phyloP scores from a whole-genome alignment of 2,797 vertebrate species.

The Margarornis squamiger region DNA sequence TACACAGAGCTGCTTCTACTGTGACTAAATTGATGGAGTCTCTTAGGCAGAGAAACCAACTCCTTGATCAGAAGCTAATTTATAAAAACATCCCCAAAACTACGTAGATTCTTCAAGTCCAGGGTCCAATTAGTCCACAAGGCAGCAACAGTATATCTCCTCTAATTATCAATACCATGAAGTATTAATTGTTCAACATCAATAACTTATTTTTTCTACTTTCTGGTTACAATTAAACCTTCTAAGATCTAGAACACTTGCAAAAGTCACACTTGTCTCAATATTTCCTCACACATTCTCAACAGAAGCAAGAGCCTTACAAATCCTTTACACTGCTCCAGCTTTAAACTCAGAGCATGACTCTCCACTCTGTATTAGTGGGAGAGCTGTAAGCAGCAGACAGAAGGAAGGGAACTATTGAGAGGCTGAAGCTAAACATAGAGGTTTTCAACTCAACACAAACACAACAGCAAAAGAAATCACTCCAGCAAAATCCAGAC shows the following conservation, averaged over 20 bases:
- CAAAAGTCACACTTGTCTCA: neutral
- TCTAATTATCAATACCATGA: neutral
- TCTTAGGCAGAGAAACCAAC: neutral
- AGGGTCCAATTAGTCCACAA: neutral
- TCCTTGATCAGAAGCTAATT: neutral
- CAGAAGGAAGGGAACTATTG: neutral
- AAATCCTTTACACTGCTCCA: neutral
- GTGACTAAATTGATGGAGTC: neutral
- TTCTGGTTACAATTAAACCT: neutral
- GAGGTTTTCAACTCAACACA: neutral
- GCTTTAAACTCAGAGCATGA: neutral
- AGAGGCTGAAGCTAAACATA: neutral
- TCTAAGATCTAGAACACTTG: neutral
- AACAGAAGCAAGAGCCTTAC: neutral
- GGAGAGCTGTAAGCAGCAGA: neutral
- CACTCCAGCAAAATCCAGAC: neutral
- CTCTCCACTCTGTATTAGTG: neutral
- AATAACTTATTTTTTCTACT: neutral
- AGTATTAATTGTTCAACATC: neutral
- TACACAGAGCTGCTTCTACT: neutral
- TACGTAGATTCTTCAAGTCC: neutral
- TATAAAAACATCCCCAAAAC: neutral
- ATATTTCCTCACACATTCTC: neutral
- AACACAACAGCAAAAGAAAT: neutral
- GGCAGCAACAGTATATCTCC: neutral